These are phyloP conservation scores for Andrena marginata DNA, from an alignment of 2,888 invertebrate genomes.

Conservation along the genomic window DNA sequence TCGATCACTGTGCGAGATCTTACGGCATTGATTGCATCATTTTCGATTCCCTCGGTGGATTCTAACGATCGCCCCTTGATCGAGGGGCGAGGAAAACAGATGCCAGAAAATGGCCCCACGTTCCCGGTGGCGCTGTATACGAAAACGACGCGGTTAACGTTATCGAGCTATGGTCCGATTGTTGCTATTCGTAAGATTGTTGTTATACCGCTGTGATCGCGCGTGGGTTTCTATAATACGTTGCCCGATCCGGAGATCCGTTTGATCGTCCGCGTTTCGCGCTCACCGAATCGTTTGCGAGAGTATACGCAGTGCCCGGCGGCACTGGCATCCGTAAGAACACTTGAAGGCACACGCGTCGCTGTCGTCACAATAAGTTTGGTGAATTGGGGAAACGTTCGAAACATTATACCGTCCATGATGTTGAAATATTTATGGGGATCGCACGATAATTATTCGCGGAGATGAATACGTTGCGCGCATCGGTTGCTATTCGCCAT, in stretches of 20 bases:
- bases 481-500: slow-evolving; percentile 8
- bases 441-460: slow-evolving; percentile 32
- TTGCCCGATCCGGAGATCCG: slow-evolving; percentile 65
- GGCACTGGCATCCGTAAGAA: slow-evolving; percentile 62
- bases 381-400: slow-evolving; percentile 65
- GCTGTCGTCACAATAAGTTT: slow-evolving; percentile 48
- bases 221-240: slow-evolving; percentile 73
- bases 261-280: slow-evolving; percentile 60
- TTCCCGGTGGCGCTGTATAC: neutral
- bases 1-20: slow-evolving; percentile 6
- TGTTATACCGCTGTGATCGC: slow-evolving; percentile 84
- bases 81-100: neutral
- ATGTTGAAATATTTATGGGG: slow-evolving; percentile 65
- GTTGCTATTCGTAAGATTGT: slow-evolving; percentile 85
- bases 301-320: slow-evolving; percentile 15
- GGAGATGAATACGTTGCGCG: slow-evolving; percentile 23
- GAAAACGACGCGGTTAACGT: slow-evolving; percentile 75
- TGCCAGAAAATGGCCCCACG: neutral
- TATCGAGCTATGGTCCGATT: slow-evolving; percentile 82
- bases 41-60: neutral
- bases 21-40: neutral
- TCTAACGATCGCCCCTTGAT: neutral
- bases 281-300: slow-evolving; percentile 54
- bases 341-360: slow-evolving; percentile 64
- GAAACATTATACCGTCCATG: slow-evolving; percentile 73